Percentiles rank a stretch among this genome's conserved stretches.
Evolutionary conservation across 2,888 invertebrate species (phyloP).

Genomic region (Andrena fulva): DNA sequence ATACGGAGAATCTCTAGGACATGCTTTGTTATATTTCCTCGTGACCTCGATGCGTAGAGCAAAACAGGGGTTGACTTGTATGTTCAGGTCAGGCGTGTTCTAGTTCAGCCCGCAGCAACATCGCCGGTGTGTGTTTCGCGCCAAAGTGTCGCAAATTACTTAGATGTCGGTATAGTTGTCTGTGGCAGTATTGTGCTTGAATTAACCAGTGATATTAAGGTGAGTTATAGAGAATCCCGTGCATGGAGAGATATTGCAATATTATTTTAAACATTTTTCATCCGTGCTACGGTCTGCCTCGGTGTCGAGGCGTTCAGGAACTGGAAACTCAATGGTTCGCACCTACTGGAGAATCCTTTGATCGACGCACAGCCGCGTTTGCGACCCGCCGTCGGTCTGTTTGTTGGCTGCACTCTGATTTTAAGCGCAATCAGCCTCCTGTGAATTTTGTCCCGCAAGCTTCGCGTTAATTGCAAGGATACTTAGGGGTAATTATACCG

Average conservation of each 20-base stretch:
- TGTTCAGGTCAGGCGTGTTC: not conserved
- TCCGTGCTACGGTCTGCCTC: slow-evolving; percentile 11
- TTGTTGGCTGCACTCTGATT: slow-evolving; percentile 39
- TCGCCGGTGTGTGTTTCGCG: not conserved
- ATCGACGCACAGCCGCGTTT: slow-evolving; percentile 35
- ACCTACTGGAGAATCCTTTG: slow-evolving; percentile 32
- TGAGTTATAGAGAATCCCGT: not conserved
- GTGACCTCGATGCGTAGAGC: not conserved
- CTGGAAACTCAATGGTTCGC: slow-evolving; percentile 9
- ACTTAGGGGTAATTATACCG: slow-evolving; percentile 33
- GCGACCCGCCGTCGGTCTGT: slow-evolving; percentile 1
- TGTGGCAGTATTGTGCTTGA: not conserved
- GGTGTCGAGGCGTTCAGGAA: slow-evolving; percentile 34
- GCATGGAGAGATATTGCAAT: no score
- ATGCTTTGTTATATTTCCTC: not conserved
- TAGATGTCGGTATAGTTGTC: not conserved
- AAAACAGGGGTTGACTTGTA: not conserved
- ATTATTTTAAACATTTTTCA: not conserved
- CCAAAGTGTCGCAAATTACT: not conserved
- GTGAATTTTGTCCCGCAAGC: slow-evolving; percentile 23
- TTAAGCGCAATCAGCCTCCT: slow-evolving; percentile 36
- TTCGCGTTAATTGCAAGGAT: slow-evolving; percentile 49
- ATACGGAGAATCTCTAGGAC: not conserved
- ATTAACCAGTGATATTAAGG: not conserved
- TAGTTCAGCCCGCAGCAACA: not conserved